phyloP scores from a whole-genome alignment of 2,113 vertebrate genomes.

The Dicerorhinus sumatrensis region DNA sequence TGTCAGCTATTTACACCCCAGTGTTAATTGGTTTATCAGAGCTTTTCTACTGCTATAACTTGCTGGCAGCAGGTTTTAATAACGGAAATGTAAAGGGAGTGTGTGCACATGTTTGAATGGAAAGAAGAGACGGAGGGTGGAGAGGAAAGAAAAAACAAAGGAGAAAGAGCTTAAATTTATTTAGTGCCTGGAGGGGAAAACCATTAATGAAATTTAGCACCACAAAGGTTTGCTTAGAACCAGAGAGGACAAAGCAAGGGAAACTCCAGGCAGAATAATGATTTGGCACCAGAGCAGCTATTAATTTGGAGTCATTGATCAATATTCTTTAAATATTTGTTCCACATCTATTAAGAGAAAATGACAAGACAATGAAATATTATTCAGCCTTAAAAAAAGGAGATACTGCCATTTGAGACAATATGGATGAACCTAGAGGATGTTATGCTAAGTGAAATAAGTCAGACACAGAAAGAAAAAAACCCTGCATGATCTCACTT shows the following conservation, averaged over 20 bases:
- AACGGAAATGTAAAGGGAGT: background rate
- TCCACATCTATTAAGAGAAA: background rate
- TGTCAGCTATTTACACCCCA: conserved; percentile 42
- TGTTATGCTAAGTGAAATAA: too few species aligned
- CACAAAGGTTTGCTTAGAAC: background rate
- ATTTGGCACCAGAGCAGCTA: background rate
- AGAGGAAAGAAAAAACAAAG: background rate
- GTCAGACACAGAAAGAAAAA: too few species aligned
- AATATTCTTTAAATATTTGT: conserved; percentile 7
- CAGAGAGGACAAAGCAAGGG: background rate
- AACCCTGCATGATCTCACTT: too few species aligned
- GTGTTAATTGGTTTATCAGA: conserved; percentile 55
- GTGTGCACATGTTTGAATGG: background rate
- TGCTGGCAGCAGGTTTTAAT: background rate
- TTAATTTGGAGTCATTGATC: background rate
- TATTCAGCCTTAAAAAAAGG: background rate
- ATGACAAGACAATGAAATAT: background rate
- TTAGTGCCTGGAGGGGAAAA: background rate
- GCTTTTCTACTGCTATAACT: background rate
- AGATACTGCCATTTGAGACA: background rate
- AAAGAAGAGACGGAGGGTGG: background rate
- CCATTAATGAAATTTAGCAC: background rate
- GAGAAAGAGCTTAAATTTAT: background rate
- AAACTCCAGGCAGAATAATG: background rate
- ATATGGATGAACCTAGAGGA: too few species aligned